phyloP scores from a whole-genome alignment of 2,888 invertebrate species.

The Agriotes lineatus region DNA sequence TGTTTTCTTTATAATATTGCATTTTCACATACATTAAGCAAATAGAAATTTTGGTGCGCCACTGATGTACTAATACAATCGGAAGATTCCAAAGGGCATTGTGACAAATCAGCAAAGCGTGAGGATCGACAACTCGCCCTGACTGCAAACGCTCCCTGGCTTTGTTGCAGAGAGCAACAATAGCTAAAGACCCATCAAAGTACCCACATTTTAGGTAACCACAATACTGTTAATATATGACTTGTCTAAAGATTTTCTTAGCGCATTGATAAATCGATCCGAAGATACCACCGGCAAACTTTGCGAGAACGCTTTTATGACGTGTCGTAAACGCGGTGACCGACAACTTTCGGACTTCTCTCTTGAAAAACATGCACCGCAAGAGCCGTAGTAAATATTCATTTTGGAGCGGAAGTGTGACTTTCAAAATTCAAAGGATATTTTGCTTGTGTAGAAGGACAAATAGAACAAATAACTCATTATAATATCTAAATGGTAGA shows the following conservation, averaged over 20 bases:
- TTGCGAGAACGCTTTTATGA: not conserved
- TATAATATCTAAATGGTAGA: conserved; percentile 40
- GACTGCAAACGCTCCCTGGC: conserved; percentile 55
- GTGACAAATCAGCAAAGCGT: conserved; percentile 51
- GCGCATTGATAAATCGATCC: conserved; percentile 49
- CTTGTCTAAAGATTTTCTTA: conserved; percentile 45
- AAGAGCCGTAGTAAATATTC: no score
- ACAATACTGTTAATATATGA: conserved; percentile 56
- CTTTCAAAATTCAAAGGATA: not conserved
- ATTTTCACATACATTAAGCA: no score
- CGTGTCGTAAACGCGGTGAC: not conserved
- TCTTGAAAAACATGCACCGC: no score
- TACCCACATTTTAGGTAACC: conserved; percentile 56
- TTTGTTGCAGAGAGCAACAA: conserved; percentile 54
- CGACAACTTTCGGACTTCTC: not conserved
- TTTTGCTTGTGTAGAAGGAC: conserved; percentile 18
- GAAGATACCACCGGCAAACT: conserved; percentile 43
- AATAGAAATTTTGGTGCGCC: conserved; percentile 43
- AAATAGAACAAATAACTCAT: conserved; percentile 37
- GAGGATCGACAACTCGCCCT: conserved; percentile 53
- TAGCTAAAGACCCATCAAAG: conserved; percentile 57
- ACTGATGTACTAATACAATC: conserved; percentile 43
- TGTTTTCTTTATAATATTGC: no score
- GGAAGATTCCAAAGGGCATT: conserved; percentile 40
- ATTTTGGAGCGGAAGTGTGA: conserved; percentile 1